Evolutionary conservation across 2,113 vertebrate species (phyloP).

Genomic region (Tricholaema leucomelas): DNA sequence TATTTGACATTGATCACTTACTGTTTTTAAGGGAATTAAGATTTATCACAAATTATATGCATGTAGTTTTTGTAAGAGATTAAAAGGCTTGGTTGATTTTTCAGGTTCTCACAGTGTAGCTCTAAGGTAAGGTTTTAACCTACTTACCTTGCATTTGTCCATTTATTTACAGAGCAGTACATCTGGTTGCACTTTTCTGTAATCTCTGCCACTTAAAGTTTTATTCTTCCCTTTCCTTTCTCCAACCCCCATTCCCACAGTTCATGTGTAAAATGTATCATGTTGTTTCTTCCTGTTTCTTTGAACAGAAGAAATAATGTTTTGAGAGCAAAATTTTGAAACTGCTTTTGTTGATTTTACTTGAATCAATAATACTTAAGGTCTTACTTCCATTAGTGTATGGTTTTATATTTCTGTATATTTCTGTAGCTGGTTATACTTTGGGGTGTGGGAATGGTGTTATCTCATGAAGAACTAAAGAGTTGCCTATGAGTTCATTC

Average conservation of each 20-base stretch:
- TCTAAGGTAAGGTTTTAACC: not conserved
- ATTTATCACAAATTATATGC: not conserved
- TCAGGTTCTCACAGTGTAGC: not conserved
- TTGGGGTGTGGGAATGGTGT: accelerated
- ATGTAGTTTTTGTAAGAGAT: not conserved
- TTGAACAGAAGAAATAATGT: not conserved
- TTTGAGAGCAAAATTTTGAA: not conserved
- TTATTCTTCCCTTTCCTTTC: not conserved
- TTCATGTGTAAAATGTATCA: not conserved
- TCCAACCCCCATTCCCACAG: not conserved
- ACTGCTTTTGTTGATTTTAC: not conserved
- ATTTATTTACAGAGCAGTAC: not conserved
- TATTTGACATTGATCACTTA: not conserved
- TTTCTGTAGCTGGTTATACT: not conserved
- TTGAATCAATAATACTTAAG: not conserved
- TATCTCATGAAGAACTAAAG: not conserved
- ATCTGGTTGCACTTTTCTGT: not conserved
- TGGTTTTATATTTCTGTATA: not conserved
- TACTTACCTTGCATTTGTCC: not conserved
- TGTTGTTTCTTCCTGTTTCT: not conserved
- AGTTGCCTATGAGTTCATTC: not conserved
- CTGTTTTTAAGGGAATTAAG: not conserved
- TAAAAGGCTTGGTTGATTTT: not conserved
- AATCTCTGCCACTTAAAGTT: not conserved
- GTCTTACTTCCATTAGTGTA: not conserved